Evolutionary conservation across 53 echinoderm and acorn worm species (phyloP).

Genomic region (Echinometra lucunter): DNA sequence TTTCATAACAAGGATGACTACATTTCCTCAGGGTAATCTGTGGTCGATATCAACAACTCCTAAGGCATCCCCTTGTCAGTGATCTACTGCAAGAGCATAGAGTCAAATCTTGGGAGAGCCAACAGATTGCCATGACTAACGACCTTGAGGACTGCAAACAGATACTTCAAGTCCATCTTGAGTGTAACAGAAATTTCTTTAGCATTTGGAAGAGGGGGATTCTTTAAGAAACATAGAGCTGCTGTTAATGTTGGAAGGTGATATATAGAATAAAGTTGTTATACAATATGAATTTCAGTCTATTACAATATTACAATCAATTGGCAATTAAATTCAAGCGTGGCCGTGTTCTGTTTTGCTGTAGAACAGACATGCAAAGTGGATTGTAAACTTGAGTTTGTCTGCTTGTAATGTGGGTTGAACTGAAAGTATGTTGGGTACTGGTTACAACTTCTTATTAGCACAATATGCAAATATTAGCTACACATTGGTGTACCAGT

Average conservation of each 20-base stretch:
- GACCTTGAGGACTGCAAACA: background rate
- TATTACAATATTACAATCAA: too few species aligned
- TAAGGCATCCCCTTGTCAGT: background rate
- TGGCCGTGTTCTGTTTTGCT: too few species aligned
- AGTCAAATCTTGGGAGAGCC: conserved; percentile 1
- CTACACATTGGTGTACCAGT: too few species aligned
- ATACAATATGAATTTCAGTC: background rate
- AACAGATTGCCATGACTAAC: background rate
- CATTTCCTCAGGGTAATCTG: background rate
- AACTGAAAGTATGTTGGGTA: too few species aligned
- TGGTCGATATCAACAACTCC: background rate
- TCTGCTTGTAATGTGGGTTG: too few species aligned
- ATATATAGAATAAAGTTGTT: background rate
- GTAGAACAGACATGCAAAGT: too few species aligned
- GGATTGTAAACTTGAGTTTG: too few species aligned
- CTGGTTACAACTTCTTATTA: too few species aligned
- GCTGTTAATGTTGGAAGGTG: background rate
- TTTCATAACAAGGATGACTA: background rate
- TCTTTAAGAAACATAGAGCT: background rate
- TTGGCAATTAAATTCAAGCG: too few species aligned
- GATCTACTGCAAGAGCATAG: background rate
- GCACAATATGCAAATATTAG: too few species aligned
- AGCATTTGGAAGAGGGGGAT: background rate
- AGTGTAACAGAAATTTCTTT: too few species aligned
- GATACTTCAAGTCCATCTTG: background rate